A percentile compares a stretch with the other conserved stretches of the same genome.
Evolutionary conservation across 2,888 invertebrate genomes (phyloP).

Genomic region (Lasioglossum calceatum): DNA sequence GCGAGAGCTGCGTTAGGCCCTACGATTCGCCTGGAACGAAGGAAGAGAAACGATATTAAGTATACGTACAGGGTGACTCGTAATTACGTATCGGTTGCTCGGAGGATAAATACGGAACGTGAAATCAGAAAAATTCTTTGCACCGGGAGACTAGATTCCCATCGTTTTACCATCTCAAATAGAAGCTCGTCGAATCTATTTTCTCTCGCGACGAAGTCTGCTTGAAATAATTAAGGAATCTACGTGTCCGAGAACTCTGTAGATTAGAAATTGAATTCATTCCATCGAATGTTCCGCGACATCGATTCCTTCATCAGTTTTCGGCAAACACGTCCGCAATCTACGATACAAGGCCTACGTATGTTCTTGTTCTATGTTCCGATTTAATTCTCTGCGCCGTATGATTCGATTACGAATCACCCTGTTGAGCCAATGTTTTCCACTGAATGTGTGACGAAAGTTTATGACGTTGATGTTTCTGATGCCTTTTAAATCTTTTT

Average conservation of each 20-base stretch:
- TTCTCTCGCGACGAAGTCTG: neutral
- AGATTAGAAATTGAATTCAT: slow-evolving; percentile 1
- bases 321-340: neutral
- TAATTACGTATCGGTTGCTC: neutral
- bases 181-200: neutral
- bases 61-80: slow-evolving; percentile 25
- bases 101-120: neutral
- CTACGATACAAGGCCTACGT: neutral
- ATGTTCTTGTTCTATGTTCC: neutral
- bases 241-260: neutral
- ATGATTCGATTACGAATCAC: neutral
- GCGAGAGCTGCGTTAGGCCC: slow-evolving; percentile 36
- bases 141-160: neutral
- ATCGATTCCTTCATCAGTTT: no score
- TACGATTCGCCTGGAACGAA: slow-evolving; percentile 23
- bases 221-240: neutral
- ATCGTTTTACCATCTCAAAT: neutral
- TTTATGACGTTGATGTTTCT: slow-evolving; percentile 65
- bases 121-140: neutral
- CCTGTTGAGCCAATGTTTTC: slow-evolving; percentile 47
- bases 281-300: slow-evolving; percentile 1
- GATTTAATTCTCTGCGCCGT: neutral
- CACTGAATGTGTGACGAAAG: slow-evolving; percentile 57
- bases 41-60: slow-evolving; percentile 30
- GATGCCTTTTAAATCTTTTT: slow-evolving; percentile 36